Evolutionary conservation across 2,113 vertebrate species (phyloP), one percentile per base, ranked within the genome.

Genomic region (Gopherus flavomarginatus): DNA sequence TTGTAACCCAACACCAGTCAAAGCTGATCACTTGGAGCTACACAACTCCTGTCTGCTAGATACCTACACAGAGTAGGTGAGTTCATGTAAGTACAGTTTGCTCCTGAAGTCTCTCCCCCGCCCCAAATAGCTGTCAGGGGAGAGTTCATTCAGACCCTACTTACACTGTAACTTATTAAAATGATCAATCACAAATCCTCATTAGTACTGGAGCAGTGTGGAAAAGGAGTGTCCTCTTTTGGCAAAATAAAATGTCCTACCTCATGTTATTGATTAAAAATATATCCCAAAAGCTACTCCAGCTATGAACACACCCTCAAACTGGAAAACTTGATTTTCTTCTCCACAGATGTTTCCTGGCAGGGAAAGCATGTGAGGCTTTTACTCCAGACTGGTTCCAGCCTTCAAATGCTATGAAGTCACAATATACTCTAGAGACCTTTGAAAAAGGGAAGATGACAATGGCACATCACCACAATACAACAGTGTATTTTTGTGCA

Each of bases 341-440:
- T 95, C 95, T 91, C 86, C 95, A 93, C 83, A 22, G 47, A 47
- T 91, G 82, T 47, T 77, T 75, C 81, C 22, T 97, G 97, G 96
- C 96, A 96, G 47, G 53, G 92, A 94, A 96, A 96, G 92, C 88
- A 78, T 21, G 17, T 38, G 29, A 97, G 93, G 95, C 94, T 77
- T 79, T 87, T 10, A 2, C 81, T 89, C 88, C 81, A 54, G 38
- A 54, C 83, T 0, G 0, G 27, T 89, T 95, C 91, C 82, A 87
- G 53, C 83, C 91, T 94, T 92, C 92, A 97, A 94, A 91, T 5
- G 8, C n/a, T 0, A 12, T 75, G 47, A 77, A 56, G 83, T 84
- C 26, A 12, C 0, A 16, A 2, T 3, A n/a, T 69, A 81, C 93
- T 59, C 50, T 97, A 84, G 79, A 31, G n/a, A 9, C 84, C 89